phyloP scores from a whole-genome alignment of 2,888 invertebrate species.

The Ditula angustiorana region DNA sequence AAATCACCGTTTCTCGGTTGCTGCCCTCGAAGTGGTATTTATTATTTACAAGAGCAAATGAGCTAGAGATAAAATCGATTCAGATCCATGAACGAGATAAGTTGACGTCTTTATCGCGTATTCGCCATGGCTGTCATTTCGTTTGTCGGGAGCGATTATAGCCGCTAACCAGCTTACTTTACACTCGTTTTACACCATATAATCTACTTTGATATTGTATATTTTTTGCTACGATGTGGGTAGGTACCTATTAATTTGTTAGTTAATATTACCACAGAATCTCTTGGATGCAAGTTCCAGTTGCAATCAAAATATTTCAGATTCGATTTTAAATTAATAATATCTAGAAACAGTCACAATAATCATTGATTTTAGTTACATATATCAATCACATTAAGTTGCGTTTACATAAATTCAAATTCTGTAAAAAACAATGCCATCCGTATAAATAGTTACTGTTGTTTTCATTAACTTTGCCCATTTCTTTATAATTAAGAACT shows the following conservation, averaged over 20 bases:
- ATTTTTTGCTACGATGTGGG: no score
- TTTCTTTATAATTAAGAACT: background rate
- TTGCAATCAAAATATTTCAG: no score
- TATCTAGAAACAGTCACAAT: no score
- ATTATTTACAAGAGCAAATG: constrained; percentile 21
- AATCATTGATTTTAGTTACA: no score
- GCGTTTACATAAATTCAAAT: no score
- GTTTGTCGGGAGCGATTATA: background rate
- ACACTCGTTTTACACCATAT: background rate
- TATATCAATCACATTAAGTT: no score
- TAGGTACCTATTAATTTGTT: no score
- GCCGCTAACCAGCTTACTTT: constrained; percentile 3
- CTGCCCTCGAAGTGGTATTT: background rate
- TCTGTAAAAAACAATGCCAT: no score
- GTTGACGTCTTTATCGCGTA: constrained; percentile 35
- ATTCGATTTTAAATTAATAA: no score
- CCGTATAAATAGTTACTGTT: background rate
- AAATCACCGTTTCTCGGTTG: no score
- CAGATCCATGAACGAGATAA: constrained; percentile 49
- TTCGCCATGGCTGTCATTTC: constrained; percentile 10
- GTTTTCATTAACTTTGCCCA: background rate
- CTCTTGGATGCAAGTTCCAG: no score
- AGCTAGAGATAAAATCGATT: constrained; percentile 44
- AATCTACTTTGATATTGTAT: background rate
- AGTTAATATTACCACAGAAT: no score